Evolutionary conservation across 2,888 invertebrate species (phyloP), one percentile per base, ranked within the genome.

Genomic region (Theodoxus fluviatilis): DNA sequence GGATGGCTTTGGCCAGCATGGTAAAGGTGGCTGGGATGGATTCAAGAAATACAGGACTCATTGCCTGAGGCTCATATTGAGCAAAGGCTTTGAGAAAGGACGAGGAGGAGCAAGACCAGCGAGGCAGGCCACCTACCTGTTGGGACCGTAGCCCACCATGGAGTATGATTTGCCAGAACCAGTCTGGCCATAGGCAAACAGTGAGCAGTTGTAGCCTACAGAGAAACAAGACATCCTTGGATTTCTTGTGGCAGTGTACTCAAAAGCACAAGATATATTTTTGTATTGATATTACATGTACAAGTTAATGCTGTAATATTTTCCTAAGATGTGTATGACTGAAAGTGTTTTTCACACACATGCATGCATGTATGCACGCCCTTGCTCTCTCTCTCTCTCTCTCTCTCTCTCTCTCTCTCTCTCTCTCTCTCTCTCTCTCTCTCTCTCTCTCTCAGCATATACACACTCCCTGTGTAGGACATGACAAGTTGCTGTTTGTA

Each of bases 181-280:
- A 2, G 87, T 87, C 79, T 87, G 87, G 57, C 87, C 87, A 77
- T 87, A 87, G 18, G 87, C 87, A 81, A 87, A 87, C 68, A 87
- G 76, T 1, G 86, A 87, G 74, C 86, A 86, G 74, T 87, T 87
- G 76, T 87, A 87, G 67, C 87, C 86, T 86, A 76, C 33, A 78
- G 77, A 55, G 78, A 47, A 33, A 67, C 52, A 57, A 55, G 4
- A 66, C 4, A 40, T n/a, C 2, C 18, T 18, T 1, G 6, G n/a
- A n/a, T n/a, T n/a, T n/a, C n/a, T n/a, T n/a, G n/a, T n/a, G n/a
- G n/a, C n/a, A n/a, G n/a, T 18, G 43, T 43, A 43, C 9, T 9
- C 43, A 43, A 18, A 43, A 25, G 22, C 22, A 43, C 18, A 43
- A 43, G 9, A 43, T 12, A 12, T 12, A 43, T 43, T 12, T 12